Evolutionary conservation across 2,113 vertebrate species (phyloP), one percentile per base, ranked within the genome.

Genomic region (Actenoides lindsayi): DNA sequence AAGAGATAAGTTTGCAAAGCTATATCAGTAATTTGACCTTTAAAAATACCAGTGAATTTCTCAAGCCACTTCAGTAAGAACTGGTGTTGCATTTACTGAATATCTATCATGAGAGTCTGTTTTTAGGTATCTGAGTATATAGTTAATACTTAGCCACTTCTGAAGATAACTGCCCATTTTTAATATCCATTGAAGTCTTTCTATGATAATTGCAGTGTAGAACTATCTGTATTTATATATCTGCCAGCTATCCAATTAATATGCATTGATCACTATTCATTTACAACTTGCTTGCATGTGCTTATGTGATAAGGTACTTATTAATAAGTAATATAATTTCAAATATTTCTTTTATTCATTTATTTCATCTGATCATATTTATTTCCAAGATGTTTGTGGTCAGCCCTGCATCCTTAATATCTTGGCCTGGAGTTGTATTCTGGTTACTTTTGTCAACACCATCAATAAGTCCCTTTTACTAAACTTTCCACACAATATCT

Each of bases 21-120:
- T 5, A 1, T 74, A n/a, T 60, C 16, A 35, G 14, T 77, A 77
- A 62, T 68, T 60, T n/a, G 30, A 92, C 44, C 31, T 83, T 85
- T 73, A 93, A 93, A 84, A 79, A 25, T 53, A 90, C 13, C 15
- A 35, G 5, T 59, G 23, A 46, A 88, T 92, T 92, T 86, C 19
- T 30, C 23, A 88, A 73, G 19, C 5, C 59, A 20, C 35, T 68
- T 57, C 27, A 62, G 16, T n/a, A 65, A 76, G 62, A 86, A 57
- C 24, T 28, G 3, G 4, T 53, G 54, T 75, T 75, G 9, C 7
- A 53, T 91, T 85, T 93, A 10, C 44, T 76, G 42, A 46, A 56
- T 7, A 35, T 51, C 14, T 90, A 12, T 44, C 27, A 16, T 28
- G 9, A 48, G 76, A 88, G 60, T 15, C 16, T 91, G 4, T 3